Base-by-base conservation (phyloP, 2,888 invertebrate species). In the Limenitis camilla region DNA sequence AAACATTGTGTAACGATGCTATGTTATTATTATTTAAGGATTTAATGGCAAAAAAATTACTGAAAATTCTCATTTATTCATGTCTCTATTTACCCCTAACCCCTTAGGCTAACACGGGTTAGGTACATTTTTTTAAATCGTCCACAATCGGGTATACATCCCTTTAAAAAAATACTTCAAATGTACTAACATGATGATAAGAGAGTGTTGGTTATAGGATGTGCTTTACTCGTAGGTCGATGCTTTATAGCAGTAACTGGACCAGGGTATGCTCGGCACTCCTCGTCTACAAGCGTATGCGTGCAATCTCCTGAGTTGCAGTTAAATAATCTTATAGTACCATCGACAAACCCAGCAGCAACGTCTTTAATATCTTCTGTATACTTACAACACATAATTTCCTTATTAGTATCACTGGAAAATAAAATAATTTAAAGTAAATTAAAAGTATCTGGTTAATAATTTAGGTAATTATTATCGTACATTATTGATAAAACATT, bases 241-340 rank as follows among this genome's bases (percentile, higher is more conserved):
- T 91, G 90, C 67, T 90, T 90, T 61, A 92, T 88, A 6, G 87
- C 81, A 1, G 92, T 91, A 7, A 90, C 88, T 0, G 91, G 88
- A 5, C 89, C 88, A 9, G 89, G 87, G 64, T 86, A 88, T 10
- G 85, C 72, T 9, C 78, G 72, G 36, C 88, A 89, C 67, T 91
- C 90, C 1, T 82, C 77, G 62, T 92, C 91, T 4, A 81, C 78
- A 27, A 92, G 73, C 5, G 77, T 81, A 49, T 86, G 78, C 0
- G 78, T 66, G 52, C 88, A 81, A 46, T 78, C 72, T n/a, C 88
- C 88, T 10, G 79, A 86, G 52, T 67, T 80, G 56, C 83, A 81
- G 65, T 88, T 84, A 64, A 89, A 91, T 49, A 92, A 69, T 57
- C 88, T 76, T 19, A 92, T 81, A 1, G 83, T 78, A 8, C 92